Percentiles rank a stretch among this genome's conserved stretches.
Evolutionary conservation across 1,140 invertebrate genomes (phyloP).

Genomic region (Musca domestica): DNA sequence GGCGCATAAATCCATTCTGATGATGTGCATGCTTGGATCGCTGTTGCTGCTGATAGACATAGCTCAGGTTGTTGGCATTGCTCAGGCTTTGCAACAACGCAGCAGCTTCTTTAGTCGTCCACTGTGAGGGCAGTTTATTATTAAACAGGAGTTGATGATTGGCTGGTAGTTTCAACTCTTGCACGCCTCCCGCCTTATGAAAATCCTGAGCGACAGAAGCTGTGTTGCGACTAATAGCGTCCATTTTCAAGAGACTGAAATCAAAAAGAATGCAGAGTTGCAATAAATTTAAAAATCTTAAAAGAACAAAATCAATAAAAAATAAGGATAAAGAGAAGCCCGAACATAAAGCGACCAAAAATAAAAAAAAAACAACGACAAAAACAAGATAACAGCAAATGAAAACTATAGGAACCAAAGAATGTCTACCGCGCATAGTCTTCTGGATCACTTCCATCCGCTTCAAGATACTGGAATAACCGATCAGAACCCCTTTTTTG

Average conservation of each 20-base stretch:
- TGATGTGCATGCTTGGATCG: constrained; percentile 20
- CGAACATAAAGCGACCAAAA: neutral
- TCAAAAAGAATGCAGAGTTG: neutral
- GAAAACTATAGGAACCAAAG: neutral
- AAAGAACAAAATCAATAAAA: constrained; percentile 17
- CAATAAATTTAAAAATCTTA: constrained; percentile 5
- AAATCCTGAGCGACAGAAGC: constrained; percentile 56
- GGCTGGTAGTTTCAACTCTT: constrained; percentile 54
- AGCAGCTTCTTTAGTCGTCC: constrained; percentile 53
- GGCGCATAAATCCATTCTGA: constrained; percentile 37
- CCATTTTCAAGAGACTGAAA: constrained; percentile 53
- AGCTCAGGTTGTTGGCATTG: constrained; percentile 28
- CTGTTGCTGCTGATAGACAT: constrained; percentile 18
- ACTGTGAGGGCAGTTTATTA: constrained; percentile 55
- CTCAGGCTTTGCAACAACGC: constrained; percentile 48
- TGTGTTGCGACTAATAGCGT: constrained; percentile 54
- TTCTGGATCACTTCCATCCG: constrained; percentile 54
- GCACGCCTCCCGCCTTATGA: constrained; percentile 56
- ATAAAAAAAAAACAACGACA: neutral
- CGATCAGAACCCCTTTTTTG: constrained; percentile 53
- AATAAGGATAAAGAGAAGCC: neutral
- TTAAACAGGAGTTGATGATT: constrained; percentile 55
- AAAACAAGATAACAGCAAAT: constrained; percentile 5
- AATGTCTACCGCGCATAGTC: constrained; percentile 53
- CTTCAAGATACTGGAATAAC: constrained; percentile 54